These are phyloP conservation scores for Hafferia zeledoni DNA, from an alignment of 2,797 vertebrate species.

Conservation along the genomic window DNA sequence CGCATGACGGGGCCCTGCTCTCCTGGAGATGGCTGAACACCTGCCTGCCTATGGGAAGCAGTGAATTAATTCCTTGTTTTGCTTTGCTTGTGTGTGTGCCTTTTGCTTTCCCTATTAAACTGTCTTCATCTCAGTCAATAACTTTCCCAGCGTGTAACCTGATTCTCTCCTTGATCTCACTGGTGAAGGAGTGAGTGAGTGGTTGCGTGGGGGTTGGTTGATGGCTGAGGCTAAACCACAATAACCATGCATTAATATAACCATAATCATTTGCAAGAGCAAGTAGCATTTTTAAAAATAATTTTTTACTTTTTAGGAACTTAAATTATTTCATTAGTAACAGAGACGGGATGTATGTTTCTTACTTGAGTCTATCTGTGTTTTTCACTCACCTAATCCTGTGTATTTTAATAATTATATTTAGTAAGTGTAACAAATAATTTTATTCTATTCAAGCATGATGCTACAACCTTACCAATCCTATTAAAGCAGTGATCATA, in stretches of 20 bases:
- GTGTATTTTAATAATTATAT: neutral
- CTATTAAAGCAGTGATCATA: neutral
- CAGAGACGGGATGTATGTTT: neutral
- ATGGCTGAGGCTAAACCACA: no score
- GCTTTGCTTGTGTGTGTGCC: neutral
- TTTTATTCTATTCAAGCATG: neutral
- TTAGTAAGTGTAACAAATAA: neutral
- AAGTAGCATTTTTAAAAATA: neutral
- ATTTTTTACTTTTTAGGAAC: neutral
- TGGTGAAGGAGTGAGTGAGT: fast-evolving
- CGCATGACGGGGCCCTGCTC: fast-evolving
- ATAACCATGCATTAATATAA: neutral
- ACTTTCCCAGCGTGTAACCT: neutral
- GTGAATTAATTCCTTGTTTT: neutral
- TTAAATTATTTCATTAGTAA: neutral
- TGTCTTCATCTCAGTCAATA: neutral
- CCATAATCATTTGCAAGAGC: neutral
- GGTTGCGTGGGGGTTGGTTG: neutral
- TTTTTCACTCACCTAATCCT: neutral
- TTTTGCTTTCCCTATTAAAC: neutral
- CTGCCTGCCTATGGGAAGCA: neutral
- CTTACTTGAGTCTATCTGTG: neutral
- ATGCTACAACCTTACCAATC: neutral
- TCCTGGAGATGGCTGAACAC: neutral
- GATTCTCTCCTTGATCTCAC: neutral